Percentiles rank a stretch among this genome's conserved stretches.
Conservation (phyloP, 2,888 invertebrate genomes). For the Coelinius sp. region DNA sequence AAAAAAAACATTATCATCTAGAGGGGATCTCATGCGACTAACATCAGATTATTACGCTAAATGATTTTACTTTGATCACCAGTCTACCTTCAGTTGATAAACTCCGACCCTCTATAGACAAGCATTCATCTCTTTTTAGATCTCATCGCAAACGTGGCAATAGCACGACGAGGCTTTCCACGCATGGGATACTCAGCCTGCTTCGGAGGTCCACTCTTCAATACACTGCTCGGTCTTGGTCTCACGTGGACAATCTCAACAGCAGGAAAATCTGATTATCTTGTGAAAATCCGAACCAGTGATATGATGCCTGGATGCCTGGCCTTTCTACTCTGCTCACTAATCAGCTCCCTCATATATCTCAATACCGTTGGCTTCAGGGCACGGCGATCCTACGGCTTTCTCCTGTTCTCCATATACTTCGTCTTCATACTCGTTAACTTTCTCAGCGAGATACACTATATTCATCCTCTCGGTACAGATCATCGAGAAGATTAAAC, state of each 20-base stretch:
- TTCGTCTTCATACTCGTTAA: slow-evolving; percentile 72
- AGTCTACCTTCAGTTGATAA: background rate
- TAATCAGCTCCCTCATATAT: slow-evolving; percentile 69
- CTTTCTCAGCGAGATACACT: slow-evolving; percentile 71
- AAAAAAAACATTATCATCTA: background rate
- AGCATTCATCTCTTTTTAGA: slow-evolving; percentile 68
- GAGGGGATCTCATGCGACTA: background rate
- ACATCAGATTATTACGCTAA: slow-evolving; percentile 4
- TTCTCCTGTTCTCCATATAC: slow-evolving; percentile 71
- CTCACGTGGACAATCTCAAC: slow-evolving; percentile 65
- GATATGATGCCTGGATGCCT: slow-evolving; percentile 70
- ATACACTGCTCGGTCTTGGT: slow-evolving; percentile 71
- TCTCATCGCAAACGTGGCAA: slow-evolving; percentile 75
- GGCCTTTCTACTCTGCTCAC: slow-evolving; percentile 70
- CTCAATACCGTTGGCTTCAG: slow-evolving; percentile 71
- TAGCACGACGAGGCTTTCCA: slow-evolving; percentile 77
- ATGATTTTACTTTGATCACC: slow-evolving; percentile 2
- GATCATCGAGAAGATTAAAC: slow-evolving; percentile 60
- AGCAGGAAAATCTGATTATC: slow-evolving; percentile 43
- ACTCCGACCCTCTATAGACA: background rate
- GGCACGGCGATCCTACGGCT: slow-evolving; percentile 71
- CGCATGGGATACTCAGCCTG: slow-evolving; percentile 79
- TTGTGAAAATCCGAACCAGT: slow-evolving; percentile 64
- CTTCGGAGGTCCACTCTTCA: slow-evolving; percentile 80
- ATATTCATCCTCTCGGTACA: slow-evolving; percentile 67